phyloP scores from a whole-genome alignment of 2,888 invertebrate species.

The Apamea monoglypha region DNA sequence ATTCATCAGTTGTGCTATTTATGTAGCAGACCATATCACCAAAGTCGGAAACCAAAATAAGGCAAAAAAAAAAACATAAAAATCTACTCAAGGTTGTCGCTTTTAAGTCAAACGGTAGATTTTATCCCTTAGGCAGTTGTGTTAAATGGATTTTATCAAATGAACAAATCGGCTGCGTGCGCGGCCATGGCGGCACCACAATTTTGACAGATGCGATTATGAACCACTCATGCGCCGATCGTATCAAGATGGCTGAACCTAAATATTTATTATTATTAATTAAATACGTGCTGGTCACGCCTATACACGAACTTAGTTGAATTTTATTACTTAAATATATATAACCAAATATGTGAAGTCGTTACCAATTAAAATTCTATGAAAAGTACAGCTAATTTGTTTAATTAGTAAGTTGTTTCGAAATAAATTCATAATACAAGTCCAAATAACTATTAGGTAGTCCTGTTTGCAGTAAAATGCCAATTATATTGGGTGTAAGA shows the following conservation, averaged over 20 bases:
- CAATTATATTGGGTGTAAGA: slow-evolving; percentile 6
- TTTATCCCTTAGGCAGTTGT: slow-evolving; percentile 59
- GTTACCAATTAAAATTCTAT: background rate
- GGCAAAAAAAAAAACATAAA: slow-evolving; percentile 21
- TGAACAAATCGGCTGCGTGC: slow-evolving; percentile 56
- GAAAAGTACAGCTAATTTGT: background rate
- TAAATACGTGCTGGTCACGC: slow-evolving; percentile 24
- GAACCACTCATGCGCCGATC: slow-evolving; percentile 70
- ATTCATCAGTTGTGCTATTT: slow-evolving; percentile 46
- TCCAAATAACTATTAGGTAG: background rate
- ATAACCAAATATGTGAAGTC: background rate
- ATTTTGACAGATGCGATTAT: slow-evolving; percentile 76
- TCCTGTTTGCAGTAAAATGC: background rate
- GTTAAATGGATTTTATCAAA: slow-evolving; percentile 58
- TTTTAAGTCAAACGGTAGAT: slow-evolving; percentile 57
- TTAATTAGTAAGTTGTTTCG: background rate
- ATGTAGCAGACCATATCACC: slow-evolving; percentile 51
- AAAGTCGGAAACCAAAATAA: slow-evolving; percentile 27
- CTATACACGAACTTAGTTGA: slow-evolving; percentile 1
- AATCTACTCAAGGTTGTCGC: slow-evolving; percentile 53
- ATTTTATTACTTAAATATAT: background rate
- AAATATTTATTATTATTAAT: slow-evolving; percentile 27
- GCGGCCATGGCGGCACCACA: slow-evolving; percentile 72
- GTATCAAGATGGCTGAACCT: slow-evolving; percentile 65
- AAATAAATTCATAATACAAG: background rate